phyloP scores from a whole-genome alignment of 2,888 invertebrate species.

The Cantharis lateralis region DNA sequence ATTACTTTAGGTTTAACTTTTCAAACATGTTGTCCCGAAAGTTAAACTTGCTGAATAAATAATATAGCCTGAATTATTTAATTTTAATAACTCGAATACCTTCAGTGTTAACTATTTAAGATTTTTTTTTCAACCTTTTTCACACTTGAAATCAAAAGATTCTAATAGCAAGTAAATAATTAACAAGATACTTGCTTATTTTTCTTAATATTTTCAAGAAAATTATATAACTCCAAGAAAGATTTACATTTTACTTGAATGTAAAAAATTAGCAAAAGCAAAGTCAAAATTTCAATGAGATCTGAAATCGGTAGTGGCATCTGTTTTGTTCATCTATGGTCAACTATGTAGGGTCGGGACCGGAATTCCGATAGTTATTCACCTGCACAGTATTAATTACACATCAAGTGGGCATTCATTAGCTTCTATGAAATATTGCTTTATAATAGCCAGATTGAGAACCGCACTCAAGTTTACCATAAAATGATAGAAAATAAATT shows the following conservation, averaged over 20 bases:
- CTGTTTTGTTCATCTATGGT: conserved; percentile 13
- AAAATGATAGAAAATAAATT: background rate
- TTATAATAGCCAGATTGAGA: conserved; percentile 10
- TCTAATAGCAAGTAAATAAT: background rate
- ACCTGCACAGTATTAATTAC: conserved; percentile 22
- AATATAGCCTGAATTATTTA: background rate
- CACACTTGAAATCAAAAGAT: background rate
- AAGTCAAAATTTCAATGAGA: conserved; percentile 1
- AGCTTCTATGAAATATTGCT: conserved; percentile 16
- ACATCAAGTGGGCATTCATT: conserved; percentile 20
- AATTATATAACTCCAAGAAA: too few species aligned
- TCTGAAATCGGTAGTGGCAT: conserved; percentile 7
- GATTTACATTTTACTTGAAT: too few species aligned
- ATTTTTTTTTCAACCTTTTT: background rate
- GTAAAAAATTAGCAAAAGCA: background rate
- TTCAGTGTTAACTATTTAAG: background rate
- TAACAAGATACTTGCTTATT: too few species aligned
- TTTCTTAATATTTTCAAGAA: too few species aligned
- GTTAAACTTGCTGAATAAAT: background rate
- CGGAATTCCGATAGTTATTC: conserved; percentile 23
- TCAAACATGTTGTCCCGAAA: conserved; percentile 1
- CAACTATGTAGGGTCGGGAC: conserved; percentile 19
- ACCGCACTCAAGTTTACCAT: background rate
- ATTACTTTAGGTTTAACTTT: conserved; percentile 4
- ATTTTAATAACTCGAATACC: background rate